Evolutionary conservation across 2,797 vertebrate genomes (phyloP).

Genomic region (Hydrolagus colliei): DNA sequence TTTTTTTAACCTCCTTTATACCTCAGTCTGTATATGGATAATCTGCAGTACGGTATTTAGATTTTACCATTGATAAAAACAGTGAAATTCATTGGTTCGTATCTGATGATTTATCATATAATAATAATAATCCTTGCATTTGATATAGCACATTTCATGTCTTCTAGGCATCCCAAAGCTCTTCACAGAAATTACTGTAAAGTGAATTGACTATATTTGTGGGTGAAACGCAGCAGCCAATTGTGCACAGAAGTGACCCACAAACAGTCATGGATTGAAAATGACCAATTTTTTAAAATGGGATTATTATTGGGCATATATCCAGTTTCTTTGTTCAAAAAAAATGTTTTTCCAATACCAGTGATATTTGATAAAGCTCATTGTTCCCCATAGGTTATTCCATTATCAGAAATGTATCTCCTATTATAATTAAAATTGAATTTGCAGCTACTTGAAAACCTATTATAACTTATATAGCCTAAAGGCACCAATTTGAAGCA

Average conservation of each 20-base stretch:
- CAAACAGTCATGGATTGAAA: too few species aligned
- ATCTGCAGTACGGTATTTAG: not conserved
- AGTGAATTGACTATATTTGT: too few species aligned
- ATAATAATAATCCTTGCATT: too few species aligned
- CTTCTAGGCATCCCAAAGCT: too few species aligned
- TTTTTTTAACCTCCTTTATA: not conserved
- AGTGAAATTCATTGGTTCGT: not conserved
- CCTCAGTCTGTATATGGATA: not conserved
- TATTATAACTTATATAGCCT: not conserved
- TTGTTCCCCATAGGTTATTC: not conserved
- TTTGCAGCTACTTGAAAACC: slow-evolving; percentile 9
- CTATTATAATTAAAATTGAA: slow-evolving; percentile 11
- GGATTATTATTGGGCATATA: too few species aligned
- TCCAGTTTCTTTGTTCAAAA: not conserved
- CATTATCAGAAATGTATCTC: slow-evolving; percentile 1
- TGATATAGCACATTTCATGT: too few species aligned
- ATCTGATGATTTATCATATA: not conserved
- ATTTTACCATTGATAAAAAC: not conserved
- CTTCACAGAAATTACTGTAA: too few species aligned
- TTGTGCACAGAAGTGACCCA: too few species aligned
- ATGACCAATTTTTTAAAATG: too few species aligned
- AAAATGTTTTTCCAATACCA: not conserved
- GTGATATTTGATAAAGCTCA: too few species aligned
- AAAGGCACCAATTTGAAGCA: slow-evolving; percentile 7
- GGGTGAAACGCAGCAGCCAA: too few species aligned